Conservation (phyloP, 2,113 vertebrate species). For the Poicephalus gulielmi region DNA sequence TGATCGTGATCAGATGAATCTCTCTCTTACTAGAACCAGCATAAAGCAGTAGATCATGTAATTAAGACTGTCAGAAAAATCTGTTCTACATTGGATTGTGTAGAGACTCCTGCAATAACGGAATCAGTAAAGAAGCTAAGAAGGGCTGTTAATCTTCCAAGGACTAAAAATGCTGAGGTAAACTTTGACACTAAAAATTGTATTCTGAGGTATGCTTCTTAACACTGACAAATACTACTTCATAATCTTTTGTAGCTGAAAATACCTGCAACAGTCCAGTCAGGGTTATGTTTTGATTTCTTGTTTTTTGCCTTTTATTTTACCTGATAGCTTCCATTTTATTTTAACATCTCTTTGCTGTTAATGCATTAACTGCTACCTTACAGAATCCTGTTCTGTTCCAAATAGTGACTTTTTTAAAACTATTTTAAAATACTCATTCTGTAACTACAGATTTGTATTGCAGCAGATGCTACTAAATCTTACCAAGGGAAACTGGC, state of each 20-base stretch:
- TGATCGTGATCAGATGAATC: background rate
- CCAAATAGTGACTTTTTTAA: background rate
- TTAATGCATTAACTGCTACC: background rate
- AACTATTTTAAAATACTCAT: background rate
- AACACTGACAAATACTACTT: background rate
- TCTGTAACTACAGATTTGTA: background rate
- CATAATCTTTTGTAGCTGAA: background rate
- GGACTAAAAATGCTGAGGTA: conserved; percentile 85
- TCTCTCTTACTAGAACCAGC: conserved; percentile 79
- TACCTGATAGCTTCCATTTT: background rate
- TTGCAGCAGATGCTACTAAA: background rate
- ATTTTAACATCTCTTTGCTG: background rate
- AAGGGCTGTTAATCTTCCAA: conserved; percentile 87
- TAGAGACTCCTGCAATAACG: conserved; percentile 88
- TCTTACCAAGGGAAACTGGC: background rate
- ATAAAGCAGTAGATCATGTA: conserved; percentile 87
- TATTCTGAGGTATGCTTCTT: background rate
- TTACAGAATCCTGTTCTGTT: background rate
- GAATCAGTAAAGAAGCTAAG: conserved; percentile 87
- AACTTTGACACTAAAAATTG: background rate
- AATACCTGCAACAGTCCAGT: background rate
- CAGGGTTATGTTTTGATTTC: background rate
- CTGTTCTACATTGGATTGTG: conserved; percentile 88
- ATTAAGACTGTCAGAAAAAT: conserved; percentile 91
- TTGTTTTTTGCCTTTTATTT: background rate